A percentile compares a stretch with the other conserved stretches of the same genome.
phyloP scores from a whole-genome alignment of 1,140 invertebrate genomes.

The Pogonognathellus flavescens region DNA sequence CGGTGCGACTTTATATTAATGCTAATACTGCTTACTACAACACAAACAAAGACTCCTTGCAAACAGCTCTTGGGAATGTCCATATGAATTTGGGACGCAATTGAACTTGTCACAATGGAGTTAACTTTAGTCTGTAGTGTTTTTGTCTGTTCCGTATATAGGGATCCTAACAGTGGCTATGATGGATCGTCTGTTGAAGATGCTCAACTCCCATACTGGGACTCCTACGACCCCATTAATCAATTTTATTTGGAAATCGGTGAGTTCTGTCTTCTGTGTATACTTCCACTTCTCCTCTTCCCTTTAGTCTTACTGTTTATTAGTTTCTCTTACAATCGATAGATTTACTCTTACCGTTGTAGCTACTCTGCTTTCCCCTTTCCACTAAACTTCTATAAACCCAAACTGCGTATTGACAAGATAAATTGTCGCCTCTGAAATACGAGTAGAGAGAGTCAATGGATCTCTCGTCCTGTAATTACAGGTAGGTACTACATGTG shows the following conservation, averaged over 20 bases:
- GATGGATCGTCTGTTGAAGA: conserved; percentile 66
- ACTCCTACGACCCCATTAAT: conserved; percentile 70
- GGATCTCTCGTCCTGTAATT: too few species aligned
- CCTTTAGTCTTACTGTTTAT: background rate
- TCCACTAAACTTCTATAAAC: too few species aligned
- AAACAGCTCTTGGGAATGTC: conserved; percentile 18
- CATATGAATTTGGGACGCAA: conserved; percentile 37
- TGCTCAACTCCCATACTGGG: conserved; percentile 69
- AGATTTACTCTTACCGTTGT: too few species aligned
- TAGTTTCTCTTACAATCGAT: too few species aligned
- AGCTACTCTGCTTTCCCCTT: too few species aligned
- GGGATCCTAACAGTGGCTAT: conserved; percentile 67
- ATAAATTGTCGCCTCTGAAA: too few species aligned
- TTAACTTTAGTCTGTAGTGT: conserved; percentile 45
- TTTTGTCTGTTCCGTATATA: conserved; percentile 54
- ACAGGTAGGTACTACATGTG: too few species aligned
- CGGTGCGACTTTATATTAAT: background rate
- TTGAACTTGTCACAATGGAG: conserved; percentile 63
- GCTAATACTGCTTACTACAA: too few species aligned
- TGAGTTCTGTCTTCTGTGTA: conserved; percentile 66
- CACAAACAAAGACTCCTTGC: too few species aligned
- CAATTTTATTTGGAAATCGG: conserved; percentile 71
- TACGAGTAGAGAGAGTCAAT: too few species aligned
- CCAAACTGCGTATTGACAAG: too few species aligned
- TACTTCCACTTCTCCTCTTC: background rate